phyloP scores from a whole-genome alignment of 2,888 invertebrate genomes.

The Gerosis bhagava region DNA sequence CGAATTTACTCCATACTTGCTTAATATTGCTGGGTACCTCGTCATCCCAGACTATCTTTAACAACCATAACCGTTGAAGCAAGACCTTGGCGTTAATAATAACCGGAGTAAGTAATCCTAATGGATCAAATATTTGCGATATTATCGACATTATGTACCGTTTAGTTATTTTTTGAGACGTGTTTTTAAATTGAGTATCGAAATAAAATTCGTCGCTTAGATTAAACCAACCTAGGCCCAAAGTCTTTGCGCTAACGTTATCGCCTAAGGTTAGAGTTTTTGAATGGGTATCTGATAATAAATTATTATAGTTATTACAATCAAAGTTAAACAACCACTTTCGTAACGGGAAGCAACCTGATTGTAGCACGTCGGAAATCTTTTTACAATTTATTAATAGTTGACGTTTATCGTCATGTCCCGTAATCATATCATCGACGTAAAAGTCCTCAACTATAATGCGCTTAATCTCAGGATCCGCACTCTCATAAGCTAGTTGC shows the following conservation, averaged over 20 bases:
- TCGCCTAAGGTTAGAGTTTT: slow-evolving; percentile 6
- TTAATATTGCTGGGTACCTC: slow-evolving; percentile 23
- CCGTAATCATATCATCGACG: background rate
- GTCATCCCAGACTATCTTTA: slow-evolving; percentile 35
- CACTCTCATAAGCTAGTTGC: too few relatives aligned
- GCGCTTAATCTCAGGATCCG: too few relatives aligned
- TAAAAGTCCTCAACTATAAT: too few relatives aligned
- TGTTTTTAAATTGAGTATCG: slow-evolving; percentile 8
- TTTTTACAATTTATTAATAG: slow-evolving; percentile 1
- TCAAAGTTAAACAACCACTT: slow-evolving; percentile 17
- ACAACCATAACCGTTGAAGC: slow-evolving; percentile 35
- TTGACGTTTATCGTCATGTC: background rate
- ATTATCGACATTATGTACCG: too few relatives aligned
- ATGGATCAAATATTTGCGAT: slow-evolving; percentile 35
- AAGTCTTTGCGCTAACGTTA: slow-evolving; percentile 6
- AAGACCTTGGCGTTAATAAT: slow-evolving; percentile 32
- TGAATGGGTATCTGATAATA: background rate
- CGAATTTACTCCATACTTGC: slow-evolving; percentile 25
- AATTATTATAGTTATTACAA: background rate
- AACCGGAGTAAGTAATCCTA: slow-evolving; percentile 32
- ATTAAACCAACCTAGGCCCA: slow-evolving; percentile 11
- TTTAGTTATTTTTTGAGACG: slow-evolving; percentile 13
- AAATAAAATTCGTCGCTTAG: slow-evolving; percentile 10
- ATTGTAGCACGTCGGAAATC: background rate
- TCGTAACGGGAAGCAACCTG: too few relatives aligned